Evolutionary conservation across 1,140 invertebrate genomes (phyloP).

Genomic region (Cepaea nemoralis): DNA sequence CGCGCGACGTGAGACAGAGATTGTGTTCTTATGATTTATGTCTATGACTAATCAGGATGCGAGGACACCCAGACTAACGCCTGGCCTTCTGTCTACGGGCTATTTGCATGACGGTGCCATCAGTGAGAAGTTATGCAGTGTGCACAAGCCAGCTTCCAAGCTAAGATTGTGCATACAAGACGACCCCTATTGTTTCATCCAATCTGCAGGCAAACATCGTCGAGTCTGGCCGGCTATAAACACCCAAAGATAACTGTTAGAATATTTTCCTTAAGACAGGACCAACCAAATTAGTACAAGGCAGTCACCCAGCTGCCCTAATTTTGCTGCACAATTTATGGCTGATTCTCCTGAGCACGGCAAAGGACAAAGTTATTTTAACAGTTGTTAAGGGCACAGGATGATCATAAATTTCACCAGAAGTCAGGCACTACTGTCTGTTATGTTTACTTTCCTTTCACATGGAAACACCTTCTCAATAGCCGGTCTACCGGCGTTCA

Average conservation of each 20-base stretch:
- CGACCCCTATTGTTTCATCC: slow-evolving; percentile 31
- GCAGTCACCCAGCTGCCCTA: slow-evolving; percentile 28
- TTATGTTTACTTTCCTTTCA: slow-evolving; percentile 6
- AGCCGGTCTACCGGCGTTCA: neutral
- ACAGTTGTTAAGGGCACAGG: slow-evolving; percentile 33
- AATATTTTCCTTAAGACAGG: slow-evolving; percentile 15
- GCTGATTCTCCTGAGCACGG: neutral
- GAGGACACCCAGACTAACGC: neutral
- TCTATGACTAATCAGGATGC: neutral
- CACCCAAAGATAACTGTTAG: slow-evolving; percentile 13
- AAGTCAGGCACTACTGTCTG: slow-evolving; percentile 24
- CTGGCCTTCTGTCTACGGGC: slow-evolving; percentile 13
- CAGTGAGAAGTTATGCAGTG: slow-evolving; percentile 2
- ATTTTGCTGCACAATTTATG: slow-evolving; percentile 36
- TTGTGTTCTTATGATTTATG: neutral
- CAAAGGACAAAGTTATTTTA: slow-evolving; percentile 37
- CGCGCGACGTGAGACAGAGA: too few relatives aligned
- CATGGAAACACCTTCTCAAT: neutral
- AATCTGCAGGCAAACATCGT: slow-evolving; percentile 37
- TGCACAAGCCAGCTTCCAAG: neutral
- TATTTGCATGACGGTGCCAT: slow-evolving; percentile 7
- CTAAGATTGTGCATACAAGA: slow-evolving; percentile 26
- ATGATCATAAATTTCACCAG: slow-evolving; percentile 25
- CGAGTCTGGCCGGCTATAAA: slow-evolving; percentile 18
- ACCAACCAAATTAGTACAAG: slow-evolving; percentile 18